Evolutionary conservation across 2,113 vertebrate species (phyloP).

Genomic region (Pardalotus punctatus): DNA sequence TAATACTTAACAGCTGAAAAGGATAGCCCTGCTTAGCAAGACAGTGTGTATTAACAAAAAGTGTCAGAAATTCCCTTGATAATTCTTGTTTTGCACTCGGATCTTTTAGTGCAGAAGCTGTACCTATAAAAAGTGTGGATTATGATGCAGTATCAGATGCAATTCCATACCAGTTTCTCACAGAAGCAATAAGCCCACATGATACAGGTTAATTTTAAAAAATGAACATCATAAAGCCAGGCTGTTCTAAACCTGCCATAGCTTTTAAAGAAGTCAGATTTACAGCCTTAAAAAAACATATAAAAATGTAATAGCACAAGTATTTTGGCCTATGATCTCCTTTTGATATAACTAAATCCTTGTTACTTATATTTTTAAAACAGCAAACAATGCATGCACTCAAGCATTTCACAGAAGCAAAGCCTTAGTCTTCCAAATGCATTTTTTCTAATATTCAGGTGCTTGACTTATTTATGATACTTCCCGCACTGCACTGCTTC

Average conservation of each 20-base stretch:
- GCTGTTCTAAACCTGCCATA: background rate
- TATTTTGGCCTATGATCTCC: background rate
- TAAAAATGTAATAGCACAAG: background rate
- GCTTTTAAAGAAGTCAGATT: background rate
- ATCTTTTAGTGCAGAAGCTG: background rate
- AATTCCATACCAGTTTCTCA: background rate
- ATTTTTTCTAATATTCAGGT: background rate
- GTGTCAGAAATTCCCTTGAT: background rate
- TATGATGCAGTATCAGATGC: background rate
- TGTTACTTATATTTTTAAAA: background rate
- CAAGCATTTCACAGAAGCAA: background rate
- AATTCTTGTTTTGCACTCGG: background rate
- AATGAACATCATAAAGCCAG: background rate
- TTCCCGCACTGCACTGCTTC: background rate
- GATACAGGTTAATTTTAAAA: background rate
- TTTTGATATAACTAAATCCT: background rate
- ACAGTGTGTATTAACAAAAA: background rate
- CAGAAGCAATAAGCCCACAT: background rate
- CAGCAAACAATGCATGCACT: background rate
- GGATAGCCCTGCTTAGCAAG: background rate
- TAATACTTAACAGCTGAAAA: background rate
- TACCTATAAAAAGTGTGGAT: background rate
- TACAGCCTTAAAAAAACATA: background rate
- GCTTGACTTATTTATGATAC: background rate
- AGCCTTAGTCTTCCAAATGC: background rate